phyloP scores from a whole-genome alignment of 2,888 invertebrate genomes.

The Sussaba pulchella region DNA sequence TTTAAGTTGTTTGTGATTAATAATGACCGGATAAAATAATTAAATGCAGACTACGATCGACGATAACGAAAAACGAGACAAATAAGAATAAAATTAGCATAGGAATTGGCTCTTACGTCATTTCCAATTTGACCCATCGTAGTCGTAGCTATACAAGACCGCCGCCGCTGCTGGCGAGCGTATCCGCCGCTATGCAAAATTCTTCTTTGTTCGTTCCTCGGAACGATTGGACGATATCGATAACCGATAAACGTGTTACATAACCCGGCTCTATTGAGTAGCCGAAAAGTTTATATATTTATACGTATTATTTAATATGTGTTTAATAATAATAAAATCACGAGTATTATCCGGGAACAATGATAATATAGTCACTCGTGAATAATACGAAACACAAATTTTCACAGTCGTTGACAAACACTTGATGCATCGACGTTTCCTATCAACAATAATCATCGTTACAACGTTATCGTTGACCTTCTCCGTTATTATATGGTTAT shows the following conservation, averaged over 20 bases:
- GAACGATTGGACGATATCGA: constrained; percentile 76
- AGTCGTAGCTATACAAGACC: too few relatives aligned
- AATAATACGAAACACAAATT: constrained; percentile 71
- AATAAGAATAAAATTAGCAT: constrained; percentile 34
- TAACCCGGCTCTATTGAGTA: too few relatives aligned
- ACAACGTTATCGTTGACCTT: constrained; percentile 1
- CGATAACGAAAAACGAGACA: constrained; percentile 26
- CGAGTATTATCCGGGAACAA: too few relatives aligned
- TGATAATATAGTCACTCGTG: constrained; percentile 78
- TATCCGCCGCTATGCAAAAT: constrained; percentile 80
- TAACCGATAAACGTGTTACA: constrained; percentile 32
- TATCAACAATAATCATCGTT: constrained; percentile 1
- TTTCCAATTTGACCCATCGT: constrained; percentile 83
- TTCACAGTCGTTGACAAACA: constrained; percentile 74
- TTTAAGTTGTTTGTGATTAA: too few relatives aligned
- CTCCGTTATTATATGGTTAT: too few relatives aligned
- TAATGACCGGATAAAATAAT: too few relatives aligned
- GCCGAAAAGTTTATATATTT: too few relatives aligned
- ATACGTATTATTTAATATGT: too few relatives aligned
- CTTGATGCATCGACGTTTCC: constrained; percentile 28
- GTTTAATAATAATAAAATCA: too few relatives aligned
- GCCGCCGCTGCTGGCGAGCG: constrained; percentile 75
- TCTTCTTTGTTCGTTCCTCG: constrained; percentile 81
- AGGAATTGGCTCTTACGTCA: constrained; percentile 78
- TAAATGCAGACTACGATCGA: not conserved